These are phyloP conservation scores for Pantherophis guttatus DNA, from an alignment of 2,113 vertebrate species.

Conservation along the genomic window DNA sequence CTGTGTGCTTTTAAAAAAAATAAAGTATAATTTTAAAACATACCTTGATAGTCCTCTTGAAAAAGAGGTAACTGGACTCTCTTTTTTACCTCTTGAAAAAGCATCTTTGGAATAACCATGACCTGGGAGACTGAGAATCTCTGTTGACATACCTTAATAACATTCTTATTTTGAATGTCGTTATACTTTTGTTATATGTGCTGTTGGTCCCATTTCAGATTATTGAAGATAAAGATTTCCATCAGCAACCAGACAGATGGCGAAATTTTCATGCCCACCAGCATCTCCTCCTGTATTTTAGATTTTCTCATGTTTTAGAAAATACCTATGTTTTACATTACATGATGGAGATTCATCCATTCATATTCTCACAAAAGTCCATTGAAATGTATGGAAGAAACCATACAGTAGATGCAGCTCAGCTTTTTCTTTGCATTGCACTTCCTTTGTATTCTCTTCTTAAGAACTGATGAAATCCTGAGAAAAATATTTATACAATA, in stretches of 20 bases:
- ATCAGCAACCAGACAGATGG: not conserved
- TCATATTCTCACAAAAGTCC: not conserved
- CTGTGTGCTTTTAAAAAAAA: not conserved
- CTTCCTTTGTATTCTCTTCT: not conserved
- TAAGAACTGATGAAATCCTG: constrained; percentile 5
- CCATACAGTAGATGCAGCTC: not conserved
- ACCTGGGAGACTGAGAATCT: not conserved
- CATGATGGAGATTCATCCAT: not conserved
- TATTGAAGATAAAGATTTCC: not conserved
- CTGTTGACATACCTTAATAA: not conserved
- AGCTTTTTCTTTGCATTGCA: not conserved
- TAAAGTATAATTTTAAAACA: not conserved
- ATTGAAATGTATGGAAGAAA: not conserved
- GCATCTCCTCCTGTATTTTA: not conserved
- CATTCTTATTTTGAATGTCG: not conserved
- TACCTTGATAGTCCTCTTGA: not conserved
- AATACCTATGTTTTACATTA: not conserved
- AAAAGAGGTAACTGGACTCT: not conserved
- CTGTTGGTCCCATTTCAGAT: not conserved
- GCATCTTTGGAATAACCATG: not conserved
- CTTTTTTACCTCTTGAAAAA: not conserved
- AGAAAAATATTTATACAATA: constrained; percentile 7
- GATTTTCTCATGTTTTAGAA: not conserved
- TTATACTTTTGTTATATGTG: not conserved
- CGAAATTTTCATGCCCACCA: not conserved